phyloP scores from a whole-genome alignment of 2,797 vertebrate species.

The Brotogeris chrysoptera region DNA sequence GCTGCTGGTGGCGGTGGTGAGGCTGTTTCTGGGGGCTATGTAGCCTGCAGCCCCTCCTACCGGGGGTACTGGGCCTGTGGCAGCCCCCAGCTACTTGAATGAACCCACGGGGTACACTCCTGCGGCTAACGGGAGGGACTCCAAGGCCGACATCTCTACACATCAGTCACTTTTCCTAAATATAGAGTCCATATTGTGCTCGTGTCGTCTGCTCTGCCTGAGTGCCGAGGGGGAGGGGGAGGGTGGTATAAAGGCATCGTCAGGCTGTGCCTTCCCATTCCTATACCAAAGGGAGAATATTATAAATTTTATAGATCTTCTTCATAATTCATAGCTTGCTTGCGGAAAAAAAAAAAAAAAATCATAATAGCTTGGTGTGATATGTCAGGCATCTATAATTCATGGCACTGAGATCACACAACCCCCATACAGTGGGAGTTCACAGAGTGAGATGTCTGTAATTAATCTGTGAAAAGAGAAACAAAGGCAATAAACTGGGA shows the following conservation, averaged over 20 bases:
- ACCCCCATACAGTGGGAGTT: slow-evolving; percentile 27
- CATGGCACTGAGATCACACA: slow-evolving; percentile 50
- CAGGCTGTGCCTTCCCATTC: background rate
- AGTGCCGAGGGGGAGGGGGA: background rate
- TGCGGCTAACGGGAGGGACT: fast-evolving
- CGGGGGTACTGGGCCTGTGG: fast-evolving
- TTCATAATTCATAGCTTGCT: slow-evolving; percentile 66
- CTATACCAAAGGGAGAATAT: slow-evolving; percentile 9
- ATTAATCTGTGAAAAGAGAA: slow-evolving; percentile 57
- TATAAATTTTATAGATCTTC: slow-evolving; percentile 55
- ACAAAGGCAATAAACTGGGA: slow-evolving; percentile 50
- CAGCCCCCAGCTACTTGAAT: no score
- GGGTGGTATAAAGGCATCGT: background rate
- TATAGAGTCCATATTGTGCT: background rate
- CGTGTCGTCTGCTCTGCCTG: background rate
- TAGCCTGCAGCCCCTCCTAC: fast-evolving
- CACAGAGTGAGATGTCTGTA: slow-evolving; percentile 48
- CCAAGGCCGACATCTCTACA: background rate
- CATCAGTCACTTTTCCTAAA: background rate
- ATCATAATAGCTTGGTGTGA: slow-evolving; percentile 59
- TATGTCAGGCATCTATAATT: slow-evolving; percentile 68
- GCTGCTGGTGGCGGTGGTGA: background rate
- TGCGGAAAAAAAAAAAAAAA: slow-evolving; percentile 52
- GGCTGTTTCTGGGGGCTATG: fast-evolving
- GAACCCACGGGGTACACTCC: fast-evolving